Evolutionary conservation across 2,113 vertebrate genomes (phyloP), one percentile per base, ranked within the genome.

Genomic region (Toxostoma redivivum): DNA sequence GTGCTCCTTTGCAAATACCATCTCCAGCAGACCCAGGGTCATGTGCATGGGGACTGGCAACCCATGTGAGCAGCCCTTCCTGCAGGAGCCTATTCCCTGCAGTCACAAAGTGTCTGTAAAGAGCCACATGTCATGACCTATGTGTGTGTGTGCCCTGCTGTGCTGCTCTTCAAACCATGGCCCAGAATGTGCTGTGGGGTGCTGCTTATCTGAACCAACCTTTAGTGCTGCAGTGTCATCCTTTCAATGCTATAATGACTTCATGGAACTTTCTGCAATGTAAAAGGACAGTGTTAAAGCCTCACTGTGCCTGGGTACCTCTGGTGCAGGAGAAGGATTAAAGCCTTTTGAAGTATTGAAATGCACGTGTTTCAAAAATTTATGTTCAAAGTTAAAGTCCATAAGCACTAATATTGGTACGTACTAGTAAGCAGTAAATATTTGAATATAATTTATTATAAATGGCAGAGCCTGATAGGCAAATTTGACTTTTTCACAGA

Each of bases 11-110:
- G n/a, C 80, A 84, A 71, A 93, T 88, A 51, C 94, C 92, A 74
- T 86, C 82, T 74, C 79, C 24, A 94, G 86, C 86, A 86, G 82
- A 58, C 31, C 64, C 67, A 25, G 85, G 73, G 90, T 93, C 88
- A 70, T 86, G 86, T 71, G 86, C 1, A 0, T 44, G 80, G 54
- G 80, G 82, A 12, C 54, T 90, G 92, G 86, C 86, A 92, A 92
- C 61, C 73, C 8, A 2, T 11, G 7, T 11, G 35, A 69, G 81
- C 90, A 51, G 74, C 79, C 70, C 79, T 88, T 12, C 69, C 90
- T 13, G 0, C 25, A 42, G 85, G 71, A 93, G 86, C 4, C 56
- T 25, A 21, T 28, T 60, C 44, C 5, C 1, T 17, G 37, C 1
- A 4, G 10, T 30, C 12, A 12, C 66, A 35, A 17, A 74, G 53